phyloP scores from a whole-genome alignment of 2,797 vertebrate genomes.

The Miichthys miiuy region DNA sequence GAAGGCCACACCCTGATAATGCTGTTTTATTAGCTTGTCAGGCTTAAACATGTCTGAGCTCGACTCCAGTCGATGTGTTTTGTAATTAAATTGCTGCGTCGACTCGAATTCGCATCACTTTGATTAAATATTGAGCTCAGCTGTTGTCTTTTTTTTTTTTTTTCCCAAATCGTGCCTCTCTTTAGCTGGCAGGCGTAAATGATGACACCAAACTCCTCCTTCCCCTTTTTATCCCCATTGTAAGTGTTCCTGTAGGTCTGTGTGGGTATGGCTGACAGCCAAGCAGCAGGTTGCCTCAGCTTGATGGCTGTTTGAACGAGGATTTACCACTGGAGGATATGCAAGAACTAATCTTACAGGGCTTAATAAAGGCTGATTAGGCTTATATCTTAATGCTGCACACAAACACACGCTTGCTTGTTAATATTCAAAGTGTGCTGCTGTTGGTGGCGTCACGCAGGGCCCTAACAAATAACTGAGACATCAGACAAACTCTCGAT shows the following conservation, averaged over 20 bases:
- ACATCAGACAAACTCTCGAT: too few relatives aligned
- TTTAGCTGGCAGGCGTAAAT: too few relatives aligned
- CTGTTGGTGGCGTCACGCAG: not conserved
- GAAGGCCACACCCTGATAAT: constrained; percentile 54
- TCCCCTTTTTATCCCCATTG: not conserved
- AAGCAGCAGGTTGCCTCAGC: constrained; percentile 52
- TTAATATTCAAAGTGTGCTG: constrained; percentile 37
- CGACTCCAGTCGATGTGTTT: not conserved
- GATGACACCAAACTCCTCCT: not conserved
- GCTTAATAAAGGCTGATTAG: constrained; percentile 53
- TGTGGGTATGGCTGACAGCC: constrained; percentile 32
- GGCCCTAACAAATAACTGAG: not conserved
- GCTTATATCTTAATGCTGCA: constrained; percentile 53
- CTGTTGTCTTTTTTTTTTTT: not conserved
- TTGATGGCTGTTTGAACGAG: constrained; percentile 62
- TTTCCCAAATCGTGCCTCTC: not conserved
- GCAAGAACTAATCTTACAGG: constrained; percentile 40
- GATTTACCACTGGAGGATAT: constrained; percentile 50
- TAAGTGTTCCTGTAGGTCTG: not conserved
- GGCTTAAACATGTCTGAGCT: constrained; percentile 48
- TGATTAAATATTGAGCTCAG: not conserved
- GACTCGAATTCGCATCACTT: constrained; percentile 1
- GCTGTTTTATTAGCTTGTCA: constrained; percentile 56
- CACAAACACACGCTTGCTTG: constrained; percentile 33
- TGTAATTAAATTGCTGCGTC: constrained; percentile 5